These are phyloP conservation scores for Teleogryllus oceanicus DNA, from an alignment of 2,888 invertebrate species.

Conservation along the genomic window DNA sequence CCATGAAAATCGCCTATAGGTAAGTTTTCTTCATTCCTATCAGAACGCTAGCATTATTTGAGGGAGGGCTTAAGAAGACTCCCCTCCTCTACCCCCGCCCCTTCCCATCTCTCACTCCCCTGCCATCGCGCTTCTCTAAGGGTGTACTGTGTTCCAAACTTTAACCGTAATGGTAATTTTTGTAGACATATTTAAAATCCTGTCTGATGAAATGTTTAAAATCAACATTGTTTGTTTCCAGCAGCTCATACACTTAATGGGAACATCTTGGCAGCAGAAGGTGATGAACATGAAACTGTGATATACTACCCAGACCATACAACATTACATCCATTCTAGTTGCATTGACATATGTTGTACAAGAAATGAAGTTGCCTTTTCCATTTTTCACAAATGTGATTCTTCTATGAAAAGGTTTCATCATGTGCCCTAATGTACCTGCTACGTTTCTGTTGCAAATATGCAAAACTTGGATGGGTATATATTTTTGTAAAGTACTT, in stretches of 20 bases:
- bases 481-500: neutral
- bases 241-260: neutral
- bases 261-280: neutral
- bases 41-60: too few relatives aligned
- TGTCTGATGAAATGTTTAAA: neutral
- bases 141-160: too few relatives aligned
- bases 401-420: neutral
- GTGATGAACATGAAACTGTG: neutral
- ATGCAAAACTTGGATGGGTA: neutral
- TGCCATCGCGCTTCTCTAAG: too few relatives aligned
- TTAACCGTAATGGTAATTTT: too few relatives aligned
- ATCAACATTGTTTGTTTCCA: constrained; percentile 33
- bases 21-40: too few relatives aligned
- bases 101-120: too few relatives aligned
- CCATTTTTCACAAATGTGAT: neutral
- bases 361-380: neutral
- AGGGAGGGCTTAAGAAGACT: too few relatives aligned
- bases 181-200: too few relatives aligned
- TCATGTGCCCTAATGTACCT: neutral
- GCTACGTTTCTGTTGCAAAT: neutral
- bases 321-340: too few relatives aligned
- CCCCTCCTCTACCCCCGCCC: too few relatives aligned
- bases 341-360: too few relatives aligned
- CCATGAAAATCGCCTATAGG: too few relatives aligned
- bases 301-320: constrained; percentile 28